A percentile compares a stretch with the other conserved stretches of the same genome.
phyloP scores from a whole-genome alignment of 2,888 invertebrate species.

The Nymphalis urticae region DNA sequence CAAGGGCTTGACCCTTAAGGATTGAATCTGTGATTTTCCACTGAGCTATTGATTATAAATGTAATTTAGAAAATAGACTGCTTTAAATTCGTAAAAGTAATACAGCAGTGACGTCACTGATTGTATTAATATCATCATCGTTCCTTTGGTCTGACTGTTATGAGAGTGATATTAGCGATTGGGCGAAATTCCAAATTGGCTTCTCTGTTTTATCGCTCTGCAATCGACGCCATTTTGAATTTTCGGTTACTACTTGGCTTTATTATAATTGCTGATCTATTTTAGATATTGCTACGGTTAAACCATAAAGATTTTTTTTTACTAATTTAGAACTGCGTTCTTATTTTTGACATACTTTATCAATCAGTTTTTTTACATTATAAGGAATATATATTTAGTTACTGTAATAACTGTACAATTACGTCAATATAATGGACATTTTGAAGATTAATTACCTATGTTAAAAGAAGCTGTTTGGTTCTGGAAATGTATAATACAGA shows the following conservation, averaged over 20 bases:
- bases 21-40: no score
- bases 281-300: conserved; percentile 12
- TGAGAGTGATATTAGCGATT: conserved; percentile 40
- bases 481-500: no score
- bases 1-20: no score
- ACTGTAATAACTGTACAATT: no score
- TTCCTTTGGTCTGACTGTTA: conserved; percentile 28
- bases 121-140: conserved; percentile 12
- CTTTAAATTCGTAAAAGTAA: background rate
- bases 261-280: conserved; percentile 23
- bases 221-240: conserved; percentile 40
- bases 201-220: conserved; percentile 40
- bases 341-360: background rate
- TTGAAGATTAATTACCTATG: no score
- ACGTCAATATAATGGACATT: no score
- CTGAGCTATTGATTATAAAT: no score
- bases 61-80: background rate
- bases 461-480: no score
- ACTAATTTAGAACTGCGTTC: background rate
- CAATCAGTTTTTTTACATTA: no score
- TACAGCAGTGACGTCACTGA: background rate
- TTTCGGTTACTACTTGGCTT: conserved; percentile 36
- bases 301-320: background rate
- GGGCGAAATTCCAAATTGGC: conserved; percentile 43
- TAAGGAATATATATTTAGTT: no score